phyloP scores from a whole-genome alignment of 2,797 vertebrate species.

The Oreochromis grahami region DNA sequence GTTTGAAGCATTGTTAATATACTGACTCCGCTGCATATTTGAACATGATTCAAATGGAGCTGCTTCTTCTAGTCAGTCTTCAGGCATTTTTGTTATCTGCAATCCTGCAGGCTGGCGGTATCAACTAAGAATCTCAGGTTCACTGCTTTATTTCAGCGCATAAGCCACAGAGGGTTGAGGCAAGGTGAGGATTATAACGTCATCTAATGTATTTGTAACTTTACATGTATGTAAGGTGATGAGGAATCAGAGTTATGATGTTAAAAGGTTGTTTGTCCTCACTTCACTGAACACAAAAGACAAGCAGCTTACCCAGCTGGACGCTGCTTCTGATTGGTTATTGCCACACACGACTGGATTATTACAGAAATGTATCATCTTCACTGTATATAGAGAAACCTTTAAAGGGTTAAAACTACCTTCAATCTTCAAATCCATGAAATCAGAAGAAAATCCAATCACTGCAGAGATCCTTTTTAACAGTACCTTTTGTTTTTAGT shows the following conservation, averaged over 20 bases:
- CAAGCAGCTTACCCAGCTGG: slow-evolving; percentile 37
- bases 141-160: background rate
- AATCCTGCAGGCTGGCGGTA: background rate
- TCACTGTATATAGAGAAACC: background rate
- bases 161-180: background rate
- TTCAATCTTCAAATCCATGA: background rate
- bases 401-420: background rate
- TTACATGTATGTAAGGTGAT: background rate
- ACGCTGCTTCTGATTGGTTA: slow-evolving; percentile 12
- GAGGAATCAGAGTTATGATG: background rate
- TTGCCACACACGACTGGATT: background rate
- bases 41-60: background rate
- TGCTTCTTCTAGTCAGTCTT: background rate
- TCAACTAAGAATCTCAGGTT: background rate
- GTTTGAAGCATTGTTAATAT: background rate
- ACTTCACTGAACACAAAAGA: slow-evolving; percentile 1
- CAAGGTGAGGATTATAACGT: slow-evolving; percentile 20
- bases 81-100: background rate
- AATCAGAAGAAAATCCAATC: slow-evolving; percentile 14
- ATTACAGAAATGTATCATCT: background rate
- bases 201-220: background rate
- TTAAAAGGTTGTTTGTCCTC: slow-evolving; percentile 26
- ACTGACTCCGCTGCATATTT: background rate
- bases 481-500: background rate
- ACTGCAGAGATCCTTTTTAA: background rate